Evolutionary conservation across 1,140 invertebrate species (phyloP).

Genomic region (Drosophila tsacasi): DNA sequence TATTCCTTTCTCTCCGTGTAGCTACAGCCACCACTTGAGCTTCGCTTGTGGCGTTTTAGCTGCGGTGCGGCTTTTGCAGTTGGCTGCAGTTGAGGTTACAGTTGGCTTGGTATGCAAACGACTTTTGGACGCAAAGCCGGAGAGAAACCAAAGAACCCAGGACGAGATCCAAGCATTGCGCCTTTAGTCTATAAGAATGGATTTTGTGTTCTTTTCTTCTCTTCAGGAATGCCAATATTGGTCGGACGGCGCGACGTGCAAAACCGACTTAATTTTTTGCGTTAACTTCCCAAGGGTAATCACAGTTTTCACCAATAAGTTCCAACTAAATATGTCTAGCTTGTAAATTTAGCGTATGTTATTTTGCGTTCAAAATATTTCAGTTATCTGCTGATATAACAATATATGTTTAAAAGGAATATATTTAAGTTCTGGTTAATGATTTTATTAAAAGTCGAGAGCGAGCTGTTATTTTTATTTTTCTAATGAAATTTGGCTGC

Average conservation of each 20-base stretch:
- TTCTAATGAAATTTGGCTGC: too few species aligned
- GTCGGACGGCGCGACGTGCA: neutral
- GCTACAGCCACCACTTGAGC: constrained; percentile 13
- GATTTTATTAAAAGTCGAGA: too few species aligned
- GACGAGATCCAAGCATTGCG: constrained; percentile 54
- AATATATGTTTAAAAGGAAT: too few species aligned
- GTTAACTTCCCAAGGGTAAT: neutral
- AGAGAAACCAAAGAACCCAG: constrained; percentile 14
- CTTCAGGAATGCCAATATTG: constrained; percentile 22
- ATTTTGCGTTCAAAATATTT: too few species aligned
- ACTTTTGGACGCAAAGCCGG: constrained; percentile 29
- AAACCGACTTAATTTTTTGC: constrained; percentile 14
- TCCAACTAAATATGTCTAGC: too few species aligned
- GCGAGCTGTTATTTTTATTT: too few species aligned
- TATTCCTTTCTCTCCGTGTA: constrained; percentile 13
- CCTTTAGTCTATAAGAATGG: constrained; percentile 59
- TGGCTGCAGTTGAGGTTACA: constrained; percentile 25
- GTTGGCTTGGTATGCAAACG: constrained; percentile 68
- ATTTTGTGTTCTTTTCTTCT: constrained; percentile 53
- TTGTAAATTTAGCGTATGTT: too few species aligned
- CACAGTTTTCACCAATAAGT: neutral
- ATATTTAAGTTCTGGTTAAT: too few species aligned
- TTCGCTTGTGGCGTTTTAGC: constrained; percentile 19
- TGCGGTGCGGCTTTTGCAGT: constrained; percentile 19
- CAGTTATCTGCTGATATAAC: too few species aligned